Conservation (phyloP, 1,140 invertebrate genomes). For the Micrasema longulum region DNA sequence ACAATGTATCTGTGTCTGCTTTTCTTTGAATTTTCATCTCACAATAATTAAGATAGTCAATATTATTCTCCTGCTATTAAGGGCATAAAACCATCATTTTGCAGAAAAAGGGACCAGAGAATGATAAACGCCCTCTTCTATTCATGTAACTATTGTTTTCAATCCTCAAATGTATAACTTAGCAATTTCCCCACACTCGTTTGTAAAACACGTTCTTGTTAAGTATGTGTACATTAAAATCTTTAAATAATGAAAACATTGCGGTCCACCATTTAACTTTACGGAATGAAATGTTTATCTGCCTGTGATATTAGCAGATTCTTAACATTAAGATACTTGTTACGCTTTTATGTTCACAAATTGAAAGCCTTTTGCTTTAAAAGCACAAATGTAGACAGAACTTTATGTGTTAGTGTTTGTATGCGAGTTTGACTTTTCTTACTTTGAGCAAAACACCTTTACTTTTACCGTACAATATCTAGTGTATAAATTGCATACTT, state of each 20-base stretch:
- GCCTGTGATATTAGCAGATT: conserved; percentile 56
- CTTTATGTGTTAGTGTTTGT: conserved; percentile 31
- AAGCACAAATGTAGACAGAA: conserved; percentile 35
- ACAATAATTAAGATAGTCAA: too few species aligned
- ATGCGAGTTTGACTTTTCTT: conserved; percentile 15
- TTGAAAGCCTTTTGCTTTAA: conserved; percentile 38
- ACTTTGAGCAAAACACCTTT: not conserved
- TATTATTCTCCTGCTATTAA: too few species aligned
- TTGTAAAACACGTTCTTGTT: conserved; percentile 40
- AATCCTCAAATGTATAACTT: conserved; percentile 25
- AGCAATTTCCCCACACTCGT: conserved; percentile 37
- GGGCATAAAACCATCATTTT: conserved; percentile 13
- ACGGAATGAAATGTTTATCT: conserved; percentile 52
- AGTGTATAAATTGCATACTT: too few species aligned
- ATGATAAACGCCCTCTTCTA: conserved; percentile 43
- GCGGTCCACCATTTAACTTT: conserved; percentile 52
- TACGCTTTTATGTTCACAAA: conserved; percentile 37
- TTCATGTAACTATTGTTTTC: conserved; percentile 40
- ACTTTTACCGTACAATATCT: too few species aligned
- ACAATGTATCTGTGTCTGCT: too few species aligned
- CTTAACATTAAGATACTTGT: conserved; percentile 43
- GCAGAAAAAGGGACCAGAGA: conserved; percentile 53
- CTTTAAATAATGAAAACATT: conserved; percentile 48
- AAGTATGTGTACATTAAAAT: conserved; percentile 45
- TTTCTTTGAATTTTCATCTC: too few species aligned